Percentiles rank a stretch among this genome's conserved stretches.
phyloP scores from a whole-genome alignment of 2,797 vertebrate species.

The Spizella passerina region DNA sequence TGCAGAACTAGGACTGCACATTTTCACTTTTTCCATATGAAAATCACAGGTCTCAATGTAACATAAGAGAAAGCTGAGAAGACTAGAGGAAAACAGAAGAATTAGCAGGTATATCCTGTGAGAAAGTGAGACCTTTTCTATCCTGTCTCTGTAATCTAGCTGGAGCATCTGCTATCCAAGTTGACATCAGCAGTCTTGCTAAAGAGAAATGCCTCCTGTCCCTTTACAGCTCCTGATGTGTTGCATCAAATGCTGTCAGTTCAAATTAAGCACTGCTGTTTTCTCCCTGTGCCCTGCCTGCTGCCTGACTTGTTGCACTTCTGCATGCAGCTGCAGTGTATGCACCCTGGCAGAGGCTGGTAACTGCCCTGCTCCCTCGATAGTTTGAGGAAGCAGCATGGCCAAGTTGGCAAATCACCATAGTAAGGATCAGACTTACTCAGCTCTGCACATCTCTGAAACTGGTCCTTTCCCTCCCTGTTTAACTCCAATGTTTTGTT shows the following conservation, averaged over 20 bases:
- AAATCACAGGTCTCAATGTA: neutral
- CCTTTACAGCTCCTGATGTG: neutral
- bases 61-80: neutral
- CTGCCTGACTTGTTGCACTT: neutral
- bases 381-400: neutral
- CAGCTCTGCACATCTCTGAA: neutral
- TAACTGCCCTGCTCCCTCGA: neutral
- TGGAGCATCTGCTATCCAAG: neutral
- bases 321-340: neutral
- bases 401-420: neutral
- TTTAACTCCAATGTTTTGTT: neutral
- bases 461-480: neutral
- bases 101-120: neutral
- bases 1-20: neutral
- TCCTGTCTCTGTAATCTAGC: neutral
- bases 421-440: neutral
- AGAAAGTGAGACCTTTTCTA: neutral
- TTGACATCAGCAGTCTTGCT: neutral
- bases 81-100: neutral
- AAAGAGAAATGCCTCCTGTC: neutral
- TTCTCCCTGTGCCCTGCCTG: neutral
- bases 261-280: neutral
- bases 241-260: neutral
- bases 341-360: neutral
- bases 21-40: neutral